Evolutionary conservation across 1,140 invertebrate species (phyloP).

Genomic region (Polypedilum vanderplanki): DNA sequence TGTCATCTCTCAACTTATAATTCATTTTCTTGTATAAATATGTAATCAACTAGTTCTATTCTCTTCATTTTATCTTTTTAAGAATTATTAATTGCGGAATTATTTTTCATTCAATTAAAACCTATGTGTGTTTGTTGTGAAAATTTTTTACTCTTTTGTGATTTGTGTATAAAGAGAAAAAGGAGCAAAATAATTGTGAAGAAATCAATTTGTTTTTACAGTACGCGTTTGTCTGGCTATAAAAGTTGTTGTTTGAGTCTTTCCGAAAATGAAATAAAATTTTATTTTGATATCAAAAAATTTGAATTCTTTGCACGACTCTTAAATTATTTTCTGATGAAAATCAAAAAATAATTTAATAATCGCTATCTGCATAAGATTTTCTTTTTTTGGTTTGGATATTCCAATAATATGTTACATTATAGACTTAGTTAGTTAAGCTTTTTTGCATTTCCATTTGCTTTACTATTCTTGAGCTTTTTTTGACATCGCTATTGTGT

Average conservation of each 20-base stretch:
- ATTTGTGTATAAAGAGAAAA: too few species aligned
- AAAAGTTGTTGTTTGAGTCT: not conserved
- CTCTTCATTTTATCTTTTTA: too few species aligned
- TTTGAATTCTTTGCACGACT: not conserved
- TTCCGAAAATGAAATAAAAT: not conserved
- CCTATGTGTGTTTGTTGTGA: too few species aligned
- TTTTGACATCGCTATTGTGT: not conserved
- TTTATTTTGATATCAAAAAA: not conserved
- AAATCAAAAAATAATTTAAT: not conserved
- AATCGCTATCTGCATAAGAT: not conserved
- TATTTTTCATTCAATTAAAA: too few species aligned
- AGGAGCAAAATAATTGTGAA: too few species aligned
- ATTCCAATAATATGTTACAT: not conserved
- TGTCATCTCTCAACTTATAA: too few species aligned
- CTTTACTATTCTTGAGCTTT: constrained; percentile 10
- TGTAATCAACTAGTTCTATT: too few species aligned
- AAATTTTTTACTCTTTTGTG: too few species aligned
- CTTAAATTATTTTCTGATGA: too few species aligned
- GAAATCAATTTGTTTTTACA: too few species aligned
- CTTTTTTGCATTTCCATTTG: constrained; percentile 10
- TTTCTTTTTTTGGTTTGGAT: not conserved
- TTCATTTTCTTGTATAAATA: too few species aligned
- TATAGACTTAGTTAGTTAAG: constrained; percentile 8
- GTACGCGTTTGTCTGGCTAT: not conserved
- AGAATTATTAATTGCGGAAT: too few species aligned